Evolutionary conservation across 2,113 vertebrate genomes (phyloP).

Genomic region (Nycticorax nycticorax): DNA sequence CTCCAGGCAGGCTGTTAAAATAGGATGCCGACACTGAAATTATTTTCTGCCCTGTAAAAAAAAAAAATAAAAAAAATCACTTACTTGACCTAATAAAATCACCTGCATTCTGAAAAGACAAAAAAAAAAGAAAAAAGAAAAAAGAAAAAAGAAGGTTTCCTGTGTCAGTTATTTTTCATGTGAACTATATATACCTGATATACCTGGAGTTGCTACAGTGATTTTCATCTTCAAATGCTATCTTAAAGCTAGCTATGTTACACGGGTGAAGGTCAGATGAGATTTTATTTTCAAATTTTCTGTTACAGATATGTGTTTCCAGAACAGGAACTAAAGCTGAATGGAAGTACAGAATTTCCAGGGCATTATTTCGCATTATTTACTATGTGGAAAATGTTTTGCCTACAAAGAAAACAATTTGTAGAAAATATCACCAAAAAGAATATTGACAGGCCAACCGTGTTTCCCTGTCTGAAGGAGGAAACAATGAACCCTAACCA

Average conservation of each 20-base stretch:
- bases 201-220: background rate
- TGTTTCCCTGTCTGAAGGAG: background rate
- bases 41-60: constrained; percentile 22
- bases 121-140: background rate
- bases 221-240: constrained; percentile 35
- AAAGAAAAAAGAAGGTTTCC: background rate
- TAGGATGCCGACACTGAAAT: background rate
- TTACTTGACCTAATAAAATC: constrained; percentile 24
- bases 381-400: background rate
- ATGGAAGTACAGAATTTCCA: background rate
- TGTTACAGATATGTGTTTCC: background rate
- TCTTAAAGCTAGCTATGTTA: background rate
- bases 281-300: constrained; percentile 6
- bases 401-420: background rate
- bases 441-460: background rate
- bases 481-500: background rate
- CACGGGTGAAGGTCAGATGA: background rate
- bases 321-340: background rate
- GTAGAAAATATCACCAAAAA: background rate
- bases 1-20: constrained; percentile 25
- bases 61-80: background rate
- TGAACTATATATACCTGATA: constrained; percentile 25
- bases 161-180: background rate
- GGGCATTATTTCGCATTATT: background rate
- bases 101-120: background rate